Conservation (phyloP, 30 jellyfish, hydroid and myxozoan genomes). For the Aurelia sp. region DNA sequence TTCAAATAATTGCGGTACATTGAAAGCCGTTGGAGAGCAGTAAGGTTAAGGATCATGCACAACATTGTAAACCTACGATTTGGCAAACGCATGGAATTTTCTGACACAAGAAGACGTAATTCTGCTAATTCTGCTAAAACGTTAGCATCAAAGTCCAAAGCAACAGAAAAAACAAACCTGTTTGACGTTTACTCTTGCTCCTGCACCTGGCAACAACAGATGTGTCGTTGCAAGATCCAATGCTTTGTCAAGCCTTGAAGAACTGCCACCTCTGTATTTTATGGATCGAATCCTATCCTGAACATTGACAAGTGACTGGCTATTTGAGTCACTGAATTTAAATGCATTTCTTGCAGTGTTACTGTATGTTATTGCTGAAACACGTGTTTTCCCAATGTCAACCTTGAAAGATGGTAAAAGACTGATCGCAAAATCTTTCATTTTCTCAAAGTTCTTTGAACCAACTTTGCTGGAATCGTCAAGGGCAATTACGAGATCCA, state of each 20-base stretch:
- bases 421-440: conserved; percentile 69
- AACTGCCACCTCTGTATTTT: conserved; percentile 79
- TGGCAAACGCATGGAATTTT: too few species aligned
- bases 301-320: conserved; percentile 47
- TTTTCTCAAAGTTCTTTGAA: conserved; percentile 72
- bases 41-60: too few species aligned
- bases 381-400: conserved; percentile 63
- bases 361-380: conserved; percentile 95
- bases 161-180: conserved; percentile 41
- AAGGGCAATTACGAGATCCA: conserved; percentile 84
- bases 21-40: too few species aligned
- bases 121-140: too few species aligned
- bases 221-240: conserved; percentile 76
- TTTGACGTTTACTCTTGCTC: conserved; percentile 55
- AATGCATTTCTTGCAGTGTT: conserved; percentile 78
- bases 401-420: conserved; percentile 74
- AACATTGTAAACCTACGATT: too few species aligned
- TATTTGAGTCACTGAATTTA: conserved; percentile 42
- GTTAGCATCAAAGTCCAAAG: too few species aligned
- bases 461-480: conserved; percentile 92
- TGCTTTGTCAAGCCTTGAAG: conserved; percentile 90
- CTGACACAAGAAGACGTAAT: too few species aligned
- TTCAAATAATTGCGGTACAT: too few species aligned
- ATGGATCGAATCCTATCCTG: conserved; percentile 64
- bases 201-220: conserved; percentile 59